Conservation (phyloP, 1,140 invertebrate species). For the Bicyclus anynana region DNA sequence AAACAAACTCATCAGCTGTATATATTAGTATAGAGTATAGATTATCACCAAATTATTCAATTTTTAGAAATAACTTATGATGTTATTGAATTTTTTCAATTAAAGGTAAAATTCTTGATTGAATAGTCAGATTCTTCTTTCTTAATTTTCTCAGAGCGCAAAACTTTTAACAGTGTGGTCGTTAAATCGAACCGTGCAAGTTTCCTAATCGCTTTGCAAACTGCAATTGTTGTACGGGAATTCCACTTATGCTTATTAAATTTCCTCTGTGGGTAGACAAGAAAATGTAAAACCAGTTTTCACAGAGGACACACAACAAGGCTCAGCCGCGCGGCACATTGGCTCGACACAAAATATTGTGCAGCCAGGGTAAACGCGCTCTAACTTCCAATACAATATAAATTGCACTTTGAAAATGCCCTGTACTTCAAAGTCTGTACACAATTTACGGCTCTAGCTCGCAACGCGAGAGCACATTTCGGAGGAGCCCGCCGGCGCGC, state of each 20-base stretch:
- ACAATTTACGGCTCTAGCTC: conserved; percentile 57
- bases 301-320: conserved; percentile 51
- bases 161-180: not conserved
- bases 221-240: conserved; percentile 40
- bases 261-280: conserved; percentile 47
- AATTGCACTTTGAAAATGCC: conserved; percentile 75
- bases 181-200: conserved; percentile 8
- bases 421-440: conserved; percentile 52
- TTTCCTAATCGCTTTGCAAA: conserved; percentile 41
- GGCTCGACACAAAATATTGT: conserved; percentile 71
- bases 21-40: no score
- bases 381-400: conserved; percentile 76
- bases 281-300: conserved; percentile 58
- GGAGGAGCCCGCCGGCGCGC: conserved; percentile 20
- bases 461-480: conserved; percentile 44
- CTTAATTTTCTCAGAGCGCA: conserved; percentile 10
- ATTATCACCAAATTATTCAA: no score
- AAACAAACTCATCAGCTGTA: no score
- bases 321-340: conserved; percentile 61
- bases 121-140: not conserved
- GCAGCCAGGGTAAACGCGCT: conserved; percentile 63
- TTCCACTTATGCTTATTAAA: conserved; percentile 65
- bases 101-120: not conserved
- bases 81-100: no score
- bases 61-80: no score